Evolutionary conservation across 2,113 vertebrate genomes (phyloP), one percentile per base, ranked within the genome.

Genomic region (Lepus timidus): DNA sequence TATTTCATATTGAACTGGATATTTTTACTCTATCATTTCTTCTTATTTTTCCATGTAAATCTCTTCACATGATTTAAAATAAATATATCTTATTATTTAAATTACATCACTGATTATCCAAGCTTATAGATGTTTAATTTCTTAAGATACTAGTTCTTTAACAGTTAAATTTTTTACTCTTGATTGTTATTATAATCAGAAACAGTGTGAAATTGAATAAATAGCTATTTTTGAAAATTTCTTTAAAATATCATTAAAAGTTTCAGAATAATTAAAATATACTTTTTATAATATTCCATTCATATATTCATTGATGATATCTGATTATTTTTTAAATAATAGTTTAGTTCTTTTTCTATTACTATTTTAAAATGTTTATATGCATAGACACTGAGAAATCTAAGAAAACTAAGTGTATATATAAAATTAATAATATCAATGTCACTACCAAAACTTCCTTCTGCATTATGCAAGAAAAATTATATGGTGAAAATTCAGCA

Each of bases 281-380:
- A 25, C 6, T 49, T 31, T 79, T 71, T n/a, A 2, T 64, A 58
- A 14, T 16, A 33, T 80, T 36, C 1, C 1, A 92, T 20, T 1
- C 23, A n/a, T 80, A 0, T 2, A 64, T 58, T 49, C 31, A 70
- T 19, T 39, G 51, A n/a, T 49, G 4, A 73, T 0, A 2, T 58
- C 90, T 87, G 80, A 10, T 87, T 85, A 44, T 73, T 95, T 0
- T 80, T 81, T 79, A 89, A 73, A 70, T 44, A 65, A 74, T 70
- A 22, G 0, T 64, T 58, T 3, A 64, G 81, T 4, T 64, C 85
- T 88, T 83, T 81, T 70, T 80, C 31, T 82, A 55, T 68, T 67
- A 74, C 2, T 31, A 19, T 61, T 86, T 83, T 92, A 6, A 61
- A 73, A 75, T 75, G 12, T 23, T 88, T 76, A 68, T 75, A 23